These are phyloP conservation scores for Caenorhabditis remanei DNA, from an alignment of 1,140 invertebrate species.

Conservation along the genomic window DNA sequence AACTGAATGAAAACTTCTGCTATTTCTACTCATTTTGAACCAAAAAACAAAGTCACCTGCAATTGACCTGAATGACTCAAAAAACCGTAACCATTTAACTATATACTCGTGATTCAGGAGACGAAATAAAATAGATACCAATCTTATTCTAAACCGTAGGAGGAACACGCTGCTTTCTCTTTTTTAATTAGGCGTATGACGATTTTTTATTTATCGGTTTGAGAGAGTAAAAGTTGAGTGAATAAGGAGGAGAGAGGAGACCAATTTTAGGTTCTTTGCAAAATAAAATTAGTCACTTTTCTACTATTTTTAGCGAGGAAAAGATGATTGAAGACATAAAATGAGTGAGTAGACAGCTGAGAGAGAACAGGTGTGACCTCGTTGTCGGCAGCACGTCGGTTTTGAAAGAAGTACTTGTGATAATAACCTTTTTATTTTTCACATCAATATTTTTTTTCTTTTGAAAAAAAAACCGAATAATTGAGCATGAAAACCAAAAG, in stretches of 20 bases:
- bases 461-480: neutral
- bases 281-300: neutral
- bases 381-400: neutral
- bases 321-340: conserved; percentile 4
- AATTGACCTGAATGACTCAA: conserved; percentile 35
- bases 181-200: conserved; percentile 42
- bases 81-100: neutral
- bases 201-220: conserved; percentile 16
- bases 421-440: neutral
- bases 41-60: neutral
- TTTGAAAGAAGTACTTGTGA: conserved; percentile 7
- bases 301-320: neutral
- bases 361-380: conserved; percentile 44
- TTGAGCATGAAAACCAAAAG: neutral
- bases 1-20: neutral
- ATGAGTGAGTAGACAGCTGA: conserved; percentile 36
- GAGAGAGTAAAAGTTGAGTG: neutral
- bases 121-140: conserved; percentile 6
- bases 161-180: conserved; percentile 5
- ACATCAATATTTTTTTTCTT: neutral
- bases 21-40: too few species aligned
- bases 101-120: conserved; percentile 16
- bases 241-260: neutral
- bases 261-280: neutral
- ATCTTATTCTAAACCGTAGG: neutral